phyloP scores from a whole-genome alignment of 2,888 invertebrate species.

The Zelleria hepariella region DNA sequence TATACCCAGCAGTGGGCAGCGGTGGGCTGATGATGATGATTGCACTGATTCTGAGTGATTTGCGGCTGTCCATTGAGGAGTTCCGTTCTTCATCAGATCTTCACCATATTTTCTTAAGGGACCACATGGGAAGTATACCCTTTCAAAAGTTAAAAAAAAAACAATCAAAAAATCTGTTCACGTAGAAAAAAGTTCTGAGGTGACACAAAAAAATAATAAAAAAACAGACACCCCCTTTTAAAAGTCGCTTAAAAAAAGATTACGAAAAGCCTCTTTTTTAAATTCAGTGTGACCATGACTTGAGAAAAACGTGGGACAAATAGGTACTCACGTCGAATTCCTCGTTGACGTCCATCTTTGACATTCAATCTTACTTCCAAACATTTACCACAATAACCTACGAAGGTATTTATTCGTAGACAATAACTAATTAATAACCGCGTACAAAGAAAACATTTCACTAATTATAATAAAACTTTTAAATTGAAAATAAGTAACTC shows the following conservation, averaged over 20 bases:
- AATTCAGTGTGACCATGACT: background rate
- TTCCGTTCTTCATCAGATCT: too few relatives aligned
- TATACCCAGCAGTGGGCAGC: too few relatives aligned
- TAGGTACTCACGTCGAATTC: conserved; percentile 17
- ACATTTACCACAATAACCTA: conserved; percentile 44
- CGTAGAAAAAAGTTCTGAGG: too few relatives aligned
- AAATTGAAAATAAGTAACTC: background rate
- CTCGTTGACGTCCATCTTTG: conserved; percentile 67
- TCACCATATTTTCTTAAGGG: too few relatives aligned
- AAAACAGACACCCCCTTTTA: too few relatives aligned
- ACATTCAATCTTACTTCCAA: conserved; percentile 72
- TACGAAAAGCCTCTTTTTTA: background rate
- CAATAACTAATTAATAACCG: too few relatives aligned
- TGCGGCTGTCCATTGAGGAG: too few relatives aligned
- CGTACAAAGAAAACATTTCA: background rate
- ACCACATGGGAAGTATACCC: too few relatives aligned
- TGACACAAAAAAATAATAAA: background rate
- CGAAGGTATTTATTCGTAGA: background rate
- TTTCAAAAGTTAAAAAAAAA: too few relatives aligned
- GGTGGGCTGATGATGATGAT: too few relatives aligned
- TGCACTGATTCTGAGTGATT: too few relatives aligned
- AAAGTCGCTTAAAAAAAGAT: background rate
- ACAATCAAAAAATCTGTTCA: too few relatives aligned
- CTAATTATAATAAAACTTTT: background rate
- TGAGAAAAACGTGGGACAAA: background rate